Evolutionary conservation across 2,888 invertebrate genomes (phyloP).

Genomic region (Drosophila eohydei): DNA sequence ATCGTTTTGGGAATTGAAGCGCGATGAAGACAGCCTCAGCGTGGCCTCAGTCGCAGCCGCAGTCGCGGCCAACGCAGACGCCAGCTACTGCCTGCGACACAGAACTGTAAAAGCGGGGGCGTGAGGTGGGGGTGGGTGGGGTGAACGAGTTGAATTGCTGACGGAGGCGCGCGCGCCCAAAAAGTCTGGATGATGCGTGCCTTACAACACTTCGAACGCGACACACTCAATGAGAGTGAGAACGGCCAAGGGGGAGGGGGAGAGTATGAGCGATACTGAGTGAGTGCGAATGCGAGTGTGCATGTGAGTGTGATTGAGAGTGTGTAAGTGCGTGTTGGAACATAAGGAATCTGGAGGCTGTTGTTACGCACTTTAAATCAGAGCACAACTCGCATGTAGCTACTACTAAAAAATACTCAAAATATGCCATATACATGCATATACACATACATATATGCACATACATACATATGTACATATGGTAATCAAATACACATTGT

Average conservation of each 20-base stretch:
- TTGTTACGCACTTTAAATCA: slow-evolving; percentile 56
- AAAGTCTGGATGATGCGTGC: slow-evolving; percentile 64
- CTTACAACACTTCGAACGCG: slow-evolving; percentile 25
- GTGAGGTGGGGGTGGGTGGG: slow-evolving; percentile 20
- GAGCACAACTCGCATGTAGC: slow-evolving; percentile 15
- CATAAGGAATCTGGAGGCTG: slow-evolving; percentile 29
- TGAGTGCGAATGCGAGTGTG: not conserved
- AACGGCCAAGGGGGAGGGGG: slow-evolving; percentile 8
- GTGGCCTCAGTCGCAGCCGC: slow-evolving; percentile 28
- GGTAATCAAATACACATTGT: slow-evolving; percentile 49
- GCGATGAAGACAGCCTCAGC: slow-evolving; percentile 73
- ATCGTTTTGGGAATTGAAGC: slow-evolving; percentile 81
- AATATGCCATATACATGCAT: not conserved
- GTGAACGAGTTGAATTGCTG: slow-evolving; percentile 12
- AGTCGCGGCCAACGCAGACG: slow-evolving; percentile 44
- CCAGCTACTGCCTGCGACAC: slow-evolving; percentile 45
- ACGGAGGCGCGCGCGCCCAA: slow-evolving; percentile 48
- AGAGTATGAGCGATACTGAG: slow-evolving; percentile 11
- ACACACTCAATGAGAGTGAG: slow-evolving; percentile 4
- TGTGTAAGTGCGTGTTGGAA: slow-evolving; percentile 24
- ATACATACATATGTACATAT: slow-evolving; percentile 17
- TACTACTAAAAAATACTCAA: slow-evolving; percentile 1
- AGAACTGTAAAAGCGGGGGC: slow-evolving; percentile 42
- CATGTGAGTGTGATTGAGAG: slow-evolving; percentile 10
- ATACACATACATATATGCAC: not conserved